Evolutionary conservation across 2,113 vertebrate species (phyloP).

Genomic region (Galeopterus variegatus): DNA sequence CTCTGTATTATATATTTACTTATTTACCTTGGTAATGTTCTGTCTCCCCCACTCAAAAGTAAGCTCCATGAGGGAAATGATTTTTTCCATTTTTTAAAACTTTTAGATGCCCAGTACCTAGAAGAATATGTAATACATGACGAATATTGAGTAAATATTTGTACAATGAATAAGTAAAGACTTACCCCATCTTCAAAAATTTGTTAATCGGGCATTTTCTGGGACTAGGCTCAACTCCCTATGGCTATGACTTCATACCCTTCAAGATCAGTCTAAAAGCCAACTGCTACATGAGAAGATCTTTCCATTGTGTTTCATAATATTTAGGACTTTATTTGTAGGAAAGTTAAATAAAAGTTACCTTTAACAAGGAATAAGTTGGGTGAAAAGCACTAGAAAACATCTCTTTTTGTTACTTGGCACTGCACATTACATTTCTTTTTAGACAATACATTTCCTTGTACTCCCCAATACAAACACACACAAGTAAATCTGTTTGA

Average conservation of each 20-base stretch:
- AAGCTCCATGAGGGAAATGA: not conserved
- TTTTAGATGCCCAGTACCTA: not conserved
- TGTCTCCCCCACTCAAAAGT: not conserved
- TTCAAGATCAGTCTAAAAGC: conserved; percentile 5
- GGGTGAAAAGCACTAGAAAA: not conserved
- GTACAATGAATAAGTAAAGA: not conserved
- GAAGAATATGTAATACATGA: not conserved
- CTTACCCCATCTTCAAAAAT: not conserved
- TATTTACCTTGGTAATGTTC: conserved; percentile 2
- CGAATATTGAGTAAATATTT: not conserved
- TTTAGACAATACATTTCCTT: not conserved
- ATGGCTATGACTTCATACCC: not conserved
- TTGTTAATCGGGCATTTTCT: conserved; percentile 9
- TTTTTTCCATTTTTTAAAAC: not conserved
- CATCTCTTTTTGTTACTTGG: conserved; percentile 7
- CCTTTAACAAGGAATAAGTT: not conserved
- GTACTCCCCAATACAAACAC: not conserved
- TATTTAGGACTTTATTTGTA: conserved; percentile 20
- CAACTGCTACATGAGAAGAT: not conserved
- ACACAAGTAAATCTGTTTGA: not conserved
- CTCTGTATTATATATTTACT: not conserved
- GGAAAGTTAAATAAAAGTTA: not conserved
- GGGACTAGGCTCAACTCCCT: not conserved
- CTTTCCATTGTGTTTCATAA: not conserved
- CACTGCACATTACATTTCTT: not conserved